phyloP scores from a whole-genome alignment of 1,140 invertebrate genomes.

The Eubasilissa regina region DNA sequence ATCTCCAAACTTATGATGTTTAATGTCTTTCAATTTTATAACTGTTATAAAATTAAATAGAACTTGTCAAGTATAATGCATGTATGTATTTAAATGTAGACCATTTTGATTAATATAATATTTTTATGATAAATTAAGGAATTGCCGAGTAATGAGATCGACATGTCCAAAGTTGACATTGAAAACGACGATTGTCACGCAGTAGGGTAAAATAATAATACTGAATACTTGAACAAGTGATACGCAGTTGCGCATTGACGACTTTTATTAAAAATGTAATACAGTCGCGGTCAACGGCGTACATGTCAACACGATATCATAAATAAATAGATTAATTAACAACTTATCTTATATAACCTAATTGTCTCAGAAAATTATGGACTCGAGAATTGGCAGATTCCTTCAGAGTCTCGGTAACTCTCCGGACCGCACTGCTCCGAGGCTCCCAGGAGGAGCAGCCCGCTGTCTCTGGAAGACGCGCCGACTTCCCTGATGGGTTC shows the following conservation, averaged over 20 bases:
- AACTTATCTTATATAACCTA: slow-evolving; percentile 4
- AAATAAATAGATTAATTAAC: slow-evolving; percentile 33
- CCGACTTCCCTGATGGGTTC: slow-evolving; percentile 54
- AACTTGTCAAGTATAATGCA: too few relatives aligned
- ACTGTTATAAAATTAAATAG: too few relatives aligned
- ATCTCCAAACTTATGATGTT: too few relatives aligned
- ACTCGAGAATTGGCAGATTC: slow-evolving; percentile 66
- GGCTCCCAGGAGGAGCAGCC: slow-evolving; percentile 72
- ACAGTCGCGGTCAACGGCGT: slow-evolving; percentile 7
- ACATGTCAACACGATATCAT: slow-evolving; percentile 31
- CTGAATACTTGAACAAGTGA: neutral
- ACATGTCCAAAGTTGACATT: too few relatives aligned
- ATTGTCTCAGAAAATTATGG: slow-evolving; percentile 22
- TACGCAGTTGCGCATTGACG: slow-evolving; percentile 2
- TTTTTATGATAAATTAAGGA: too few relatives aligned
- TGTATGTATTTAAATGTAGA: too few relatives aligned
- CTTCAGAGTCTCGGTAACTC: slow-evolving; percentile 72
- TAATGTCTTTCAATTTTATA: too few relatives aligned
- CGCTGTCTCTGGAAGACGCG: slow-evolving; percentile 42
- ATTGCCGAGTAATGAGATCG: too few relatives aligned
- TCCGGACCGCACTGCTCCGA: slow-evolving; percentile 77
- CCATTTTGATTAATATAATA: too few relatives aligned
- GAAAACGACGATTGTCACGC: neutral
- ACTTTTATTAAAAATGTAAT: slow-evolving; percentile 9
- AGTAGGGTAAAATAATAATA: neutral